Evolutionary conservation across 2,113 vertebrate genomes (phyloP).

Genomic region (Cepphus grylle): DNA sequence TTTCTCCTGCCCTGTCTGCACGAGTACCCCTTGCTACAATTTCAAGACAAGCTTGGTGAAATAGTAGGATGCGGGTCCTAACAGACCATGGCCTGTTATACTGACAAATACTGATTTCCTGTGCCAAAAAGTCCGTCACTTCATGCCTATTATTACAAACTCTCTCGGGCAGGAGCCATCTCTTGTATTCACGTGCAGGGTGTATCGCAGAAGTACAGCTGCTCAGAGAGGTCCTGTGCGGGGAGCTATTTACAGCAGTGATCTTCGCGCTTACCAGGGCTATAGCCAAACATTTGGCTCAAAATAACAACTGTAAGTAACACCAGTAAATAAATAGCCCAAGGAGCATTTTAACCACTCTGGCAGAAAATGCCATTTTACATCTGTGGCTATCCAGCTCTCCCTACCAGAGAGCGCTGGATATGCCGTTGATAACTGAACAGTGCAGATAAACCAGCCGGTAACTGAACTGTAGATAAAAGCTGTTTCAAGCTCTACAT

Average conservation of each 20-base stretch:
- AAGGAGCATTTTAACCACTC: background rate
- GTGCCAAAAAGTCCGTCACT: background rate
- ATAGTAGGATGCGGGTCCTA: background rate
- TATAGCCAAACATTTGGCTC: background rate
- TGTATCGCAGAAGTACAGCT: background rate
- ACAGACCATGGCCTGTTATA: background rate
- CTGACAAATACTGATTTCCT: background rate
- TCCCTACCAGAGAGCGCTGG: background rate
- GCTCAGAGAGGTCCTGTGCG: background rate
- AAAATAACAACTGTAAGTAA: background rate
- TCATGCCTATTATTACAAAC: background rate
- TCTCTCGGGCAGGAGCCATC: background rate
- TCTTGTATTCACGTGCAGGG: rapidly evolving
- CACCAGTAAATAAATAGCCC: background rate
- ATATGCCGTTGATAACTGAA: rapidly evolving
- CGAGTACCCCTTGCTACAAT: rapidly evolving
- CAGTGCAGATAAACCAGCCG: background rate
- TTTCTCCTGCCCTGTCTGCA: background rate
- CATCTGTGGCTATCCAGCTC: background rate
- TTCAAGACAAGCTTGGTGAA: background rate
- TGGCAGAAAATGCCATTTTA: background rate
- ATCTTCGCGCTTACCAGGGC: background rate
- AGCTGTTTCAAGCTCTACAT: background rate
- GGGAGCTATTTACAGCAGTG: background rate
- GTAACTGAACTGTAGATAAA: background rate